phyloP scores from a whole-genome alignment of 2,113 vertebrate species.

The Nothocercus nigrocapillus region DNA sequence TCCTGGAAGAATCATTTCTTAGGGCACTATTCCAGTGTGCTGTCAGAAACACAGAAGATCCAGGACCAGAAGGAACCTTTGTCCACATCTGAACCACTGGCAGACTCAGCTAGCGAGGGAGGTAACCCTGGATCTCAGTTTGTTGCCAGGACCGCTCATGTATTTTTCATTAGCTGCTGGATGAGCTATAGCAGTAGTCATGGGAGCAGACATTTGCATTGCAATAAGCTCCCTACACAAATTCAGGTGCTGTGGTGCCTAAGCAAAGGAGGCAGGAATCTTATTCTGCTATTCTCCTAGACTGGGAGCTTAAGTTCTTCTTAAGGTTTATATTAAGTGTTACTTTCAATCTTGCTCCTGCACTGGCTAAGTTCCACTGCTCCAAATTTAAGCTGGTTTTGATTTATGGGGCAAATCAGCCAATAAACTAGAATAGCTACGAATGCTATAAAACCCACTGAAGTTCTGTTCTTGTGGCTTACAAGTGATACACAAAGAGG shows the following conservation, averaged over 20 bases:
- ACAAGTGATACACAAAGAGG: neutral
- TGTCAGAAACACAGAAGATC: neutral
- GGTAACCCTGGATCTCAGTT: neutral
- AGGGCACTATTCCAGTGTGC: neutral
- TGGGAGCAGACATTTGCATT: neutral
- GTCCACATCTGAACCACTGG: neutral
- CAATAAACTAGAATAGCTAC: neutral
- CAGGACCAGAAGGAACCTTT: neutral
- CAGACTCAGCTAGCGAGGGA: neutral
- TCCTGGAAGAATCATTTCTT: neutral
- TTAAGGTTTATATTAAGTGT: neutral
- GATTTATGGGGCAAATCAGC: slow-evolving; percentile 20
- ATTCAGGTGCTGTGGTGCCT: neutral
- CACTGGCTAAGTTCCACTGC: neutral
- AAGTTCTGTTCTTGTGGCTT: neutral
- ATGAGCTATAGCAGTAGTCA: neutral
- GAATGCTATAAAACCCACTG: neutral
- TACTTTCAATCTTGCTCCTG: neutral
- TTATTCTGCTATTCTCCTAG: neutral
- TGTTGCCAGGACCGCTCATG: neutral
- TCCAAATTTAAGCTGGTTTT: neutral
- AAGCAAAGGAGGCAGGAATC: neutral
- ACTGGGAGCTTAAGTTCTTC: neutral
- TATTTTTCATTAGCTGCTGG: slow-evolving; percentile 17
- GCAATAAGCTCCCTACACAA: neutral